Evolutionary conservation across 2,113 vertebrate genomes (phyloP).

Genomic region (Papio anubis): DNA sequence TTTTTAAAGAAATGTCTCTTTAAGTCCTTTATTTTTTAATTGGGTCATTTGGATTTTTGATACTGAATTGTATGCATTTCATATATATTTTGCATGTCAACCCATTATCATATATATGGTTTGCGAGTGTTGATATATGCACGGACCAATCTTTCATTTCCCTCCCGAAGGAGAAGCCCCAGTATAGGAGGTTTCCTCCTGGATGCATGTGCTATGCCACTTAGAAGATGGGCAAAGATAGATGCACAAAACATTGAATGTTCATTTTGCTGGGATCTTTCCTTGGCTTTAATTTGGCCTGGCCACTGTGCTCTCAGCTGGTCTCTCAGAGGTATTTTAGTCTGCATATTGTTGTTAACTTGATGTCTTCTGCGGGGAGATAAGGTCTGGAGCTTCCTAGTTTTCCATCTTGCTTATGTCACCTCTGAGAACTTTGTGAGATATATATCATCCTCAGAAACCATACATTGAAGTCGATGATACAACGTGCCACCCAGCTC

Average conservation of each 20-base stretch:
- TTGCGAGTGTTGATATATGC: background rate
- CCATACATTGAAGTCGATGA: too few species aligned
- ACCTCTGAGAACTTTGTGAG: background rate
- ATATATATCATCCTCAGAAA: background rate
- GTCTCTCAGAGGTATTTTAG: background rate
- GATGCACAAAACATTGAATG: background rate
- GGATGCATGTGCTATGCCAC: background rate
- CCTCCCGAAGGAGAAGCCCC: background rate
- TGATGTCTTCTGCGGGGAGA: background rate
- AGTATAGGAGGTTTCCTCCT: background rate
- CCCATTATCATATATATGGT: background rate
- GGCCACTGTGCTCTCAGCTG: accelerated
- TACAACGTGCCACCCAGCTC: background rate
- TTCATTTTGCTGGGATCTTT: background rate
- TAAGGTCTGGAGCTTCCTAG: background rate
- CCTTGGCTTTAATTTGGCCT: background rate
- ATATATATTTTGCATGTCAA: background rate
- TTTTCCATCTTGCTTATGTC: background rate
- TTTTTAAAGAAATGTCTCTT: background rate
- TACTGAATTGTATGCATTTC: background rate
- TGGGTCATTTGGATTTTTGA: background rate
- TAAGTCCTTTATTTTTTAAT: background rate
- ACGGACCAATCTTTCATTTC: background rate
- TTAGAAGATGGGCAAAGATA: background rate
- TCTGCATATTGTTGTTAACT: background rate